phyloP scores from a whole-genome alignment of 2,113 vertebrate genomes.

The Coryphaenoides rupestris region DNA sequence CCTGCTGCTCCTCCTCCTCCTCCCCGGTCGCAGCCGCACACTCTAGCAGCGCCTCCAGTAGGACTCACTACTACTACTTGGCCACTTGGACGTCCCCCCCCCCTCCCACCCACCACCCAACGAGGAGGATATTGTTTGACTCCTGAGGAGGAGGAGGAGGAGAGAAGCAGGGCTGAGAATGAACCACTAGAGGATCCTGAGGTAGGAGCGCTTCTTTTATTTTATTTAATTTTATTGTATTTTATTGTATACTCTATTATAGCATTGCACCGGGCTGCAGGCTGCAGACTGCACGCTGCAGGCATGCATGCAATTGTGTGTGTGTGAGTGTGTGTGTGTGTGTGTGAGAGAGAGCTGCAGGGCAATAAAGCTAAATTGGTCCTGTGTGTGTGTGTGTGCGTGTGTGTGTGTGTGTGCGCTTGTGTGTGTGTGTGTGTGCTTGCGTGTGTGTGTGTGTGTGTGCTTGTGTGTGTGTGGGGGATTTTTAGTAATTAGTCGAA shows the following conservation, averaged over 20 bases:
- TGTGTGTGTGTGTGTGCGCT: neutral
- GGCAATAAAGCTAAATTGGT: no score
- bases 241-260: no score
- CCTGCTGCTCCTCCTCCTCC: slow-evolving; percentile 40
- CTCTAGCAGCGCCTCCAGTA: slow-evolving; percentile 14
- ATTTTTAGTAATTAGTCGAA: neutral
- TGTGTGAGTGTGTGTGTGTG: no score
- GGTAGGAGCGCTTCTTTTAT: slow-evolving; percentile 60
- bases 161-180: slow-evolving; percentile 62
- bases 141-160: no score
- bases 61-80: slow-evolving; percentile 43
- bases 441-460: no score
- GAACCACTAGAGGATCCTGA: slow-evolving; percentile 55
- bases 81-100: slow-evolving; percentile 57
- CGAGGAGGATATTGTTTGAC: slow-evolving; percentile 58
- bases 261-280: slow-evolving; percentile 30
- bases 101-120: no score
- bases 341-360: no score
- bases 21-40: slow-evolving; percentile 29
- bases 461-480: neutral
- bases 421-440: no score
- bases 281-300: slow-evolving; percentile 43
- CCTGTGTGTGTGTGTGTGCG: no score
- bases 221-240: no score
- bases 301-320: slow-evolving; percentile 14